Base-by-base conservation (phyloP, 2,113 vertebrate genomes). In the Spea bombifrons region DNA sequence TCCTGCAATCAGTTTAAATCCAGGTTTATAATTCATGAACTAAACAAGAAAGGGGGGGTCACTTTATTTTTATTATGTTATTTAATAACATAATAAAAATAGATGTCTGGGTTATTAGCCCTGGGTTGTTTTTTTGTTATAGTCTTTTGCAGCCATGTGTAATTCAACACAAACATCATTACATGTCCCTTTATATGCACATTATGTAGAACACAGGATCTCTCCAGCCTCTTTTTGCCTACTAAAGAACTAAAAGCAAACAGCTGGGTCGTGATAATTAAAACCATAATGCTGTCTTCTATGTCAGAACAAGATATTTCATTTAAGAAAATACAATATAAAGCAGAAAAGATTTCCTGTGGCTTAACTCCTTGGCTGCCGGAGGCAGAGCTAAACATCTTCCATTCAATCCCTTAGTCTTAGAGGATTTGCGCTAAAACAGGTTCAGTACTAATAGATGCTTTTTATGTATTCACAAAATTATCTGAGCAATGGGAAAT, bases 261-360 rank as follows among this genome's bases (percentile, higher is more conserved):
- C 77, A 73, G 61, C 77, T 79, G 77, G 43, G 45, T 61, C 52
- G 6, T 8, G 30, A 61, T 79, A 79, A 79, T 79, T 79, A 79
- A 73, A 73, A 73, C 77, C 77, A 79, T 79, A 10, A 66, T 79
- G 70, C 66, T 79, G 49, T 50, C 52, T 79, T 79, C 66, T 63
- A 73, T 73, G 70, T 79, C 76, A 66, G 76, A 55, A 79, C 76
- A 79, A 79, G 76, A 79, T 79, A 73, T 66, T 79, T 79, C 71
- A 73, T 73, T 79, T 79, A 73, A 66, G 47, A 72, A 72, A 79
- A 79, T 79, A 73, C 73, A 79, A 79, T 79, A 66, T 66, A 66
- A 30, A 79, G 17, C 8, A 79, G 49, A 52, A 76, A 73, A 79
- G 49, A 79, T 79, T 79, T 79, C 76, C 76, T 55, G 76, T 46